Evolutionary conservation across 2,797 vertebrate genomes (phyloP).

Genomic region (Etheostoma perlongum): DNA sequence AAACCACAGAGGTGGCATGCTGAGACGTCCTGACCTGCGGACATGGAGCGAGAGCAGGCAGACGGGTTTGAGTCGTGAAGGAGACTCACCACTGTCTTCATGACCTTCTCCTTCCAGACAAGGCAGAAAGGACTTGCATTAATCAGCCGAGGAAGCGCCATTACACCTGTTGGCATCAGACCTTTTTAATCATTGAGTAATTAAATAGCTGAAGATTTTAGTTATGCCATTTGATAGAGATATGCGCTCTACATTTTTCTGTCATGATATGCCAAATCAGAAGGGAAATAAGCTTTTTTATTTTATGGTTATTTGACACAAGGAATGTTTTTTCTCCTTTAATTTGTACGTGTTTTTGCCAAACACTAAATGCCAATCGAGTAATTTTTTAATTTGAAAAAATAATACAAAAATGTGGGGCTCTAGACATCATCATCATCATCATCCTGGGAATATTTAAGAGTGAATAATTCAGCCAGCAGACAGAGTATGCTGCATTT

Average conservation of each 20-base stretch:
- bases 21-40: slow-evolving; percentile 10
- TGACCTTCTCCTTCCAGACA: slow-evolving; percentile 42
- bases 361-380: slow-evolving; percentile 10
- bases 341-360: neutral
- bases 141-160: neutral
- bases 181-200: slow-evolving; percentile 43
- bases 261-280: slow-evolving; percentile 18
- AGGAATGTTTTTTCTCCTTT: neutral
- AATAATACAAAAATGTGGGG: slow-evolving; percentile 22
- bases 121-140: slow-evolving; percentile 29
- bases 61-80: neutral
- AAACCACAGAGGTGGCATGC: slow-evolving; percentile 15
- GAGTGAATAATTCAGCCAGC: slow-evolving; percentile 39
- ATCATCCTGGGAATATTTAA: slow-evolving; percentile 48
- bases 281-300: neutral
- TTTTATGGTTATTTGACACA: neutral
- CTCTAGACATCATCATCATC: slow-evolving; percentile 29
- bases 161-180: slow-evolving; percentile 62
- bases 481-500: slow-evolving; percentile 44
- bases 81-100: neutral
- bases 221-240: slow-evolving; percentile 39
- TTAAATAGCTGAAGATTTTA: slow-evolving; percentile 49
- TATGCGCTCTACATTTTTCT: slow-evolving; percentile 10
- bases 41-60: neutral
- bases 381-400: slow-evolving; percentile 28